Percentiles rank a stretch among this genome's conserved stretches.
phyloP scores from a whole-genome alignment of 2,888 invertebrate species.

The Laothoe populi region DNA sequence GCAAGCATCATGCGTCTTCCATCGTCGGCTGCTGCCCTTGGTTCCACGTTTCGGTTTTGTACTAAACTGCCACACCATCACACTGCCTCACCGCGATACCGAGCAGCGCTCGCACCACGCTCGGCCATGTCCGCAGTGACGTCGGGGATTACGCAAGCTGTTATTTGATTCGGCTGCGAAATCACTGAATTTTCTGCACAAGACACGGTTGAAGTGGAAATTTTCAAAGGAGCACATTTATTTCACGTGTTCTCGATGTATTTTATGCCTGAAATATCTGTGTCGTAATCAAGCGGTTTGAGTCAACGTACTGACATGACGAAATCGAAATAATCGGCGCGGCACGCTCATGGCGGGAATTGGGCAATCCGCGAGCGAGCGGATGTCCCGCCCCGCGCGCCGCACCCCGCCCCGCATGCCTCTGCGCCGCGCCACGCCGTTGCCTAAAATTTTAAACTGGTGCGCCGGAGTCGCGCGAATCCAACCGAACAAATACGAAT shows the following conservation, averaged over 20 bases:
- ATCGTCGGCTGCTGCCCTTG: not conserved
- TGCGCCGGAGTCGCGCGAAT: slow-evolving; percentile 59
- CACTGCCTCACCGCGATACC: slow-evolving; percentile 30
- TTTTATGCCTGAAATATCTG: slow-evolving; percentile 51
- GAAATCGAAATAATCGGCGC: slow-evolving; percentile 69
- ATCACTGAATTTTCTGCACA: slow-evolving; percentile 80
- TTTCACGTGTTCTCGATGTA: slow-evolving; percentile 15
- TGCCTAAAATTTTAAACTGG: slow-evolving; percentile 64
- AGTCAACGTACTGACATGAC: slow-evolving; percentile 69
- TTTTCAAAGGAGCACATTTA: not conserved
- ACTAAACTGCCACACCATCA: not conserved
- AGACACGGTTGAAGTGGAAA: slow-evolving; percentile 50
- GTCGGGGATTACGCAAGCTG: slow-evolving; percentile 82
- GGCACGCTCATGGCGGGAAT: slow-evolving; percentile 65
- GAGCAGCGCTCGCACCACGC: slow-evolving; percentile 33
- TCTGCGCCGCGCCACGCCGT: slow-evolving; percentile 44
- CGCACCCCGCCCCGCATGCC: slow-evolving; percentile 37
- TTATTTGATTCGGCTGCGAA: slow-evolving; percentile 75
- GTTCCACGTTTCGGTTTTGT: not conserved
- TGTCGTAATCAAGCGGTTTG: slow-evolving; percentile 67
- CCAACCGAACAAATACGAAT: slow-evolving; percentile 58
- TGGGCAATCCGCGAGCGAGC: slow-evolving; percentile 76
- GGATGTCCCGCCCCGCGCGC: slow-evolving; percentile 56
- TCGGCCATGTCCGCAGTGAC: slow-evolving; percentile 76
- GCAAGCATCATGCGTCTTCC: slow-evolving; percentile 56